These are phyloP conservation scores for Erebia ligea DNA, from an alignment of 2,888 invertebrate genomes.

Conservation along the genomic window DNA sequence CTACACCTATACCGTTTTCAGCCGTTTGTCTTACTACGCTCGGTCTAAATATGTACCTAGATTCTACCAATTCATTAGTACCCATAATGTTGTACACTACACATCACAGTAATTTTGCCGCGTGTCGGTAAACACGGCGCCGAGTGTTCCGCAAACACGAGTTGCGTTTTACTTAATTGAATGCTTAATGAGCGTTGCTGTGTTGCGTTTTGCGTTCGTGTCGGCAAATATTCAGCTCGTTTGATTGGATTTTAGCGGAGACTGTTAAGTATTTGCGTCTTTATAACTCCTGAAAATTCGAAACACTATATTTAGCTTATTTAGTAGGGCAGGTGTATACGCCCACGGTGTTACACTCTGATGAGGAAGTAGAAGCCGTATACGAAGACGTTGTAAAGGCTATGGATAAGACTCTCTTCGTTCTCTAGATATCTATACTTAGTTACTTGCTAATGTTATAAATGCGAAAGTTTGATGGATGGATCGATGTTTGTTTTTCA, in stretches of 20 bases:
- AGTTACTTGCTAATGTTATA: too few relatives aligned
- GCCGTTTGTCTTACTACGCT: too few relatives aligned
- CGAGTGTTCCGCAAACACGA: slow-evolving; percentile 67
- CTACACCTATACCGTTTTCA: too few relatives aligned
- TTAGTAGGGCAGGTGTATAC: too few relatives aligned
- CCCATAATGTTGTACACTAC: background rate
- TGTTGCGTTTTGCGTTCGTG: slow-evolving; percentile 42
- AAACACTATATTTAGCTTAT: too few relatives aligned
- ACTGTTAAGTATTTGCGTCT: slow-evolving; percentile 2
- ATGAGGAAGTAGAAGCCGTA: too few relatives aligned
- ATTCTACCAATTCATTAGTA: background rate
- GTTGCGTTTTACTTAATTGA: slow-evolving; percentile 75
- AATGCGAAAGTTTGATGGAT: too few relatives aligned
- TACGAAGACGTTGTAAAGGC: too few relatives aligned
- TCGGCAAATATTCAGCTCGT: slow-evolving; percentile 46
- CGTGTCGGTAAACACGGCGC: slow-evolving; percentile 57
- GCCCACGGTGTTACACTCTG: too few relatives aligned
- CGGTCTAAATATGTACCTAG: background rate
- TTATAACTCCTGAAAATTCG: slow-evolving; percentile 12
- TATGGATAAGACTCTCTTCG: too few relatives aligned
- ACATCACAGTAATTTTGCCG: slow-evolving; percentile 17
- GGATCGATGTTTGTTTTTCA: too few relatives aligned
- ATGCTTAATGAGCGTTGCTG: slow-evolving; percentile 65
- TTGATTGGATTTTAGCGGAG: slow-evolving; percentile 45
- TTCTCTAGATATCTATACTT: too few relatives aligned